phyloP scores from a whole-genome alignment of 1,140 invertebrate species.

The Scaptomyza hsui region DNA sequence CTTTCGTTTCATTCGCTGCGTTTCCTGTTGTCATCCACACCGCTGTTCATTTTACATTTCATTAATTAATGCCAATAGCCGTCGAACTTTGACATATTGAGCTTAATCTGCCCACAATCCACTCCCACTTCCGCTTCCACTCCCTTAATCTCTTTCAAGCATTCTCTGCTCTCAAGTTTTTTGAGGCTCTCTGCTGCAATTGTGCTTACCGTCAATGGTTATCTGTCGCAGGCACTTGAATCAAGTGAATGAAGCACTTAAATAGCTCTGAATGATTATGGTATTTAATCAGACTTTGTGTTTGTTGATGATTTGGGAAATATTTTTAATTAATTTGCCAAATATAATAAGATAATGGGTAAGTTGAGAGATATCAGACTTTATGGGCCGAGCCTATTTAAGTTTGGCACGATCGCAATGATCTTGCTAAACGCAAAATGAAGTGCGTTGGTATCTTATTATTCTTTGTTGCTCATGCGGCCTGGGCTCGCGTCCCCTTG shows the following conservation, averaged over 20 bases:
- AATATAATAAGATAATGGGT: slow-evolving; percentile 24
- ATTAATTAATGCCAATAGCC: slow-evolving; percentile 77
- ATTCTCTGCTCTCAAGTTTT: not conserved
- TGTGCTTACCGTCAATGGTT: not conserved
- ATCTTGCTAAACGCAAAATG: slow-evolving; percentile 54
- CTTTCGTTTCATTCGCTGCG: slow-evolving; percentile 58
- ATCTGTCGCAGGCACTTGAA: slow-evolving; percentile 22
- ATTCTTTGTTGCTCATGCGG: slow-evolving; percentile 46
- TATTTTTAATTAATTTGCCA: slow-evolving; percentile 62
- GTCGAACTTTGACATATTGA: slow-evolving; percentile 79
- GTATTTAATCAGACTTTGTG: slow-evolving; percentile 7
- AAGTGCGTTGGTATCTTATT: slow-evolving; percentile 55
- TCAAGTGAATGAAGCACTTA: slow-evolving; percentile 19
- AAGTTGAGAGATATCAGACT: slow-evolving; percentile 5
- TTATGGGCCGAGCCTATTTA: slow-evolving; percentile 54
- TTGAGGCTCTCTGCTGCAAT: not conserved
- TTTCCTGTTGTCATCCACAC: slow-evolving; percentile 53
- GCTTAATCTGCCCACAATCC: slow-evolving; percentile 28
- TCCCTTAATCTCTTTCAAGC: not conserved
- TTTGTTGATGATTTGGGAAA: slow-evolving; percentile 19
- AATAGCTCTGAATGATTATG: slow-evolving; percentile 19
- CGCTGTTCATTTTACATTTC: slow-evolving; percentile 78
- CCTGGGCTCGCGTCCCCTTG: slow-evolving; percentile 58
- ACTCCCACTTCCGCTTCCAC: not conserved
- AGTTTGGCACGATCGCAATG: slow-evolving; percentile 24